Evolutionary conservation across 2,888 invertebrate species (phyloP).

Genomic region (Amiota mariae): DNA sequence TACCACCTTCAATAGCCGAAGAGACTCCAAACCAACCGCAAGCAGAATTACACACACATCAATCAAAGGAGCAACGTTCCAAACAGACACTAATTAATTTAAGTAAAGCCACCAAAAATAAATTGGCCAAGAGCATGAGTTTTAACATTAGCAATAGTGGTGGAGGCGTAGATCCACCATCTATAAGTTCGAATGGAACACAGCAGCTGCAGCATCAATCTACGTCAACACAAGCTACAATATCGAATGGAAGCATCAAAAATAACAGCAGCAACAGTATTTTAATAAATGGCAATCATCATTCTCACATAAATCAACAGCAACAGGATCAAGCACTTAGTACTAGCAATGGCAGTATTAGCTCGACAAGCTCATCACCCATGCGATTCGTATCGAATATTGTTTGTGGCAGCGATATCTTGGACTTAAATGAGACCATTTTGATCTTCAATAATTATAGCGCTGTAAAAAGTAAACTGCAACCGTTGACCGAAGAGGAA

Average conservation of each 20-base stretch:
- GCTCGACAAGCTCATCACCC: slow-evolving; percentile 53
- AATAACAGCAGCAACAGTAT: not conserved
- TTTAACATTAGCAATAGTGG: slow-evolving; percentile 52
- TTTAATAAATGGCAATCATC: slow-evolving; percentile 16
- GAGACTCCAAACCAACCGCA: slow-evolving; percentile 3
- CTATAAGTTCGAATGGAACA: slow-evolving; percentile 37
- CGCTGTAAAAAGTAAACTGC: slow-evolving; percentile 79
- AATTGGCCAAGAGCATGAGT: slow-evolving; percentile 71
- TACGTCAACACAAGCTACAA: not conserved
- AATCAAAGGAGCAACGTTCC: slow-evolving; percentile 51
- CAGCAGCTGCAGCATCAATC: slow-evolving; percentile 35
- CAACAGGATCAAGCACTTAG: not conserved
- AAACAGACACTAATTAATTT: slow-evolving; percentile 69
- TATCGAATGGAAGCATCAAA: not conserved
- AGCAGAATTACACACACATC: slow-evolving; percentile 39
- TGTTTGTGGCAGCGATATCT: not conserved
- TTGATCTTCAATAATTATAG: slow-evolving; percentile 81
- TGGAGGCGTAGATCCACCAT: not conserved
- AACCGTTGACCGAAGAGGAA: slow-evolving; percentile 80
- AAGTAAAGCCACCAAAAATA: slow-evolving; percentile 72
- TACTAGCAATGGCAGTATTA: slow-evolving; percentile 27
- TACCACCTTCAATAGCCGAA: slow-evolving; percentile 67
- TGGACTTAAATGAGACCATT: slow-evolving; percentile 75
- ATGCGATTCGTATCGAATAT: slow-evolving; percentile 46
- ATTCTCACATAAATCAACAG: slow-evolving; percentile 22